These are phyloP conservation scores for Embidobia sp. DNA, from an alignment of 2,888 invertebrate species.

Conservation along the genomic window DNA sequence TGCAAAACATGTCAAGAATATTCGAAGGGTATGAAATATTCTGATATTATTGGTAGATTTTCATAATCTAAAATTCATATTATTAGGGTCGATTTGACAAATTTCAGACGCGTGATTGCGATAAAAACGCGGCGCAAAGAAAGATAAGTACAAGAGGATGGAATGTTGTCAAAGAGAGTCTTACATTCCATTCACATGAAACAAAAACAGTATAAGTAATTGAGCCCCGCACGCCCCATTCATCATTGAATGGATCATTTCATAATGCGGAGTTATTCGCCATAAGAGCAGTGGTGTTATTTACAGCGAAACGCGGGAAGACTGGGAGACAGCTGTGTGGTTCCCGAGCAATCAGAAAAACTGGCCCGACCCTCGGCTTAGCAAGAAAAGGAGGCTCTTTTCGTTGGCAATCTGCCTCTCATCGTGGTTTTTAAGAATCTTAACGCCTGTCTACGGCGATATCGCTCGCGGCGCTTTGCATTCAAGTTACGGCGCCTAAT, in stretches of 20 bases:
- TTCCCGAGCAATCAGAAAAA: constrained; percentile 81
- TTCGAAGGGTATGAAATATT: no score
- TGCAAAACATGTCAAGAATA: no score
- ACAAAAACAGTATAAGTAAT: constrained; percentile 49
- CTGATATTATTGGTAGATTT: no score
- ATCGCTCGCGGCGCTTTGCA: constrained; percentile 73
- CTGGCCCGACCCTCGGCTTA: constrained; percentile 68
- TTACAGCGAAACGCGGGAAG: constrained; percentile 67
- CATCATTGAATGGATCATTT: constrained; percentile 63
- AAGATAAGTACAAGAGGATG: no score
- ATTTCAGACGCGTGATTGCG: no score
- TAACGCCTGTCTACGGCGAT: constrained; percentile 74
- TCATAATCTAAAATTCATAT: no score
- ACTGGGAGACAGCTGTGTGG: constrained; percentile 78
- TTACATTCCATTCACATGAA: constrained; percentile 26
- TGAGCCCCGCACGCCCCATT: constrained; percentile 45
- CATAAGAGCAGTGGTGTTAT: constrained; percentile 70
- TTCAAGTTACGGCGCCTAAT: constrained; percentile 73
- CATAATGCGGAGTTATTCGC: constrained; percentile 71
- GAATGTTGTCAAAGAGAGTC: no score
- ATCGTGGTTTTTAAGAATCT: constrained; percentile 77
- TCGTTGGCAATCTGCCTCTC: constrained; percentile 69
- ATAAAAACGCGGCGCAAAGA: no score
- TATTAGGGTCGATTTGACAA: no score
- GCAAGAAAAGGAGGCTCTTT: constrained; percentile 35